A percentile compares a stretch with the other conserved stretches of the same genome.
Evolutionary conservation across 2,888 invertebrate genomes (phyloP).

Genomic region (Apamea crenata): DNA sequence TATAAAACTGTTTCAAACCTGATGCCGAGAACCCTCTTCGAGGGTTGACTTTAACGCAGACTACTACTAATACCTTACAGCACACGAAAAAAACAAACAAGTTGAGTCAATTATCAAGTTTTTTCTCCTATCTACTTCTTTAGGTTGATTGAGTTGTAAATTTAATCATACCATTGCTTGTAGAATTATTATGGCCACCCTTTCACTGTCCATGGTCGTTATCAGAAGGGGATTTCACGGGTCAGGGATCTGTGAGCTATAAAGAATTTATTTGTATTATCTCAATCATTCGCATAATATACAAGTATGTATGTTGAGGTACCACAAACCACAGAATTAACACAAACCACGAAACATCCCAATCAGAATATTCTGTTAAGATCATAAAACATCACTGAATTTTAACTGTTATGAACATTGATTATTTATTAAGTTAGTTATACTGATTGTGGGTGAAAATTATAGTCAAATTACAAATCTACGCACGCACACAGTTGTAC

Average conservation of each 20-base stretch:
- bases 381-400: not conserved
- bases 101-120: not conserved
- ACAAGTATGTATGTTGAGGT: not conserved
- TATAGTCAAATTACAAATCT: not conserved
- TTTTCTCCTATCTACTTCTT: not conserved
- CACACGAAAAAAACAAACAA: not conserved
- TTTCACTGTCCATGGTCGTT: not conserved
- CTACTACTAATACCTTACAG: not conserved
- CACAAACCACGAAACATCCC: not conserved
- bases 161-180: not conserved
- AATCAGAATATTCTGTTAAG: not conserved
- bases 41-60: too few relatives aligned
- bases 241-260: not conserved
- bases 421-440: too few relatives aligned
- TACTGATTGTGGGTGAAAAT: not conserved
- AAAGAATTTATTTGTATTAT: constrained; percentile 8
- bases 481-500: not conserved
- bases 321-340: not conserved
- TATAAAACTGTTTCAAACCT: too few relatives aligned
- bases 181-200: not conserved
- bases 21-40: too few relatives aligned
- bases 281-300: not conserved
- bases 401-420: too few relatives aligned
- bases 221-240: constrained; percentile 7
- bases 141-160: not conserved